Percentiles rank a stretch among this genome's conserved stretches.
Conservation (phyloP, 2,113 vertebrate genomes). For the Rhinogobius similis region DNA sequence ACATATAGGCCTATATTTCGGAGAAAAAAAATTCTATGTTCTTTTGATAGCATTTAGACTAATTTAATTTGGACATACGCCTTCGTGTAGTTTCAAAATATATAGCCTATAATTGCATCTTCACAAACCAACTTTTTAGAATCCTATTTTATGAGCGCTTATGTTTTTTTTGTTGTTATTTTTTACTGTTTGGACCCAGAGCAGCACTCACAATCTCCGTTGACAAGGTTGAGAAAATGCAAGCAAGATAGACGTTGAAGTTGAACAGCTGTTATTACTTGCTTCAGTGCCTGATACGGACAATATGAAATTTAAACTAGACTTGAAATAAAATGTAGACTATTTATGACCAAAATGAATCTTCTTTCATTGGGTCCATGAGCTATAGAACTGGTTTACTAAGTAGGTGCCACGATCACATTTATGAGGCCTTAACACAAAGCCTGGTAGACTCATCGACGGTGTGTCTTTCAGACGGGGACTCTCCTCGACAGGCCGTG, state of each 20-base stretch:
- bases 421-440: neutral
- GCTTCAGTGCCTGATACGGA: no score
- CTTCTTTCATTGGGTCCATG: neutral
- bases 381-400: no score
- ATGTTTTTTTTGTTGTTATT: neutral
- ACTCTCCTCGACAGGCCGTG: constrained; percentile 67
- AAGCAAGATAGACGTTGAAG: no score
- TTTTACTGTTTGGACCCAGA: no score
- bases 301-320: neutral
- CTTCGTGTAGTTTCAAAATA: neutral
- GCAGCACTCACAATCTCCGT: neutral
- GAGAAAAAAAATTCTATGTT: neutral
- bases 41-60: neutral
- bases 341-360: neutral
- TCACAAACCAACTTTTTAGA: neutral
- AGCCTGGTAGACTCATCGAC: neutral
- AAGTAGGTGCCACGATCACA: no score
- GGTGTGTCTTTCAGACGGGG: constrained; percentile 67
- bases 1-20: neutral
- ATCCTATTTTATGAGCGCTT: no score
- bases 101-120: neutral
- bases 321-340: neutral
- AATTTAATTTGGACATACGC: neutral
- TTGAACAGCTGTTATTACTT: no score
- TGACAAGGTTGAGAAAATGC: neutral